Evolutionary conservation across 2,113 vertebrate species (phyloP).

Genomic region (Muntiacus reevesi): DNA sequence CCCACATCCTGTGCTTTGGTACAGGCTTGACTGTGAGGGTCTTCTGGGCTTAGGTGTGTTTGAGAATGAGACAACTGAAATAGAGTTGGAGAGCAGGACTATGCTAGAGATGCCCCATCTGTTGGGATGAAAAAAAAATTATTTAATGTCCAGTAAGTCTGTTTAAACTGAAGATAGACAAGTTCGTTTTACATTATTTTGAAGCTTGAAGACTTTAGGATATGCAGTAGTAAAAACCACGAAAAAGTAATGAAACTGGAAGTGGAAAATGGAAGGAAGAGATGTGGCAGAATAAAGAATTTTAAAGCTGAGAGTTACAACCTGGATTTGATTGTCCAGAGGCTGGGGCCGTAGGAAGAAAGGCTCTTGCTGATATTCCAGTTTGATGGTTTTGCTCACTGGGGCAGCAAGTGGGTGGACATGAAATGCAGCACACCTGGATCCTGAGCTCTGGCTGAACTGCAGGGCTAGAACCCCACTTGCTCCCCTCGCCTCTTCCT

Average conservation of each 20-base stretch:
- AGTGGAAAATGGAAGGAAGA: neutral
- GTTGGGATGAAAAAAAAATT: neutral
- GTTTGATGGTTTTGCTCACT: neutral
- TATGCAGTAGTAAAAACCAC: neutral
- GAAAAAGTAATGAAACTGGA: neutral
- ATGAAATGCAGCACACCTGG: neutral
- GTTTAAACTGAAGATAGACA: neutral
- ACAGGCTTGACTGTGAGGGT: neutral
- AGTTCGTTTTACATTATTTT: constrained; percentile 31
- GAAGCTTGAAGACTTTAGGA: neutral
- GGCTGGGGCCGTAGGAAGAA: neutral
- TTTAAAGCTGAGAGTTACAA: neutral
- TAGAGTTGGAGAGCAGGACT: neutral
- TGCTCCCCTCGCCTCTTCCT: neutral
- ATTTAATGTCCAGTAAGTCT: neutral
- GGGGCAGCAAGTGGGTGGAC: neutral
- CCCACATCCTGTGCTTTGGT: neutral
- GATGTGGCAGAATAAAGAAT: neutral
- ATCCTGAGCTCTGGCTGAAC: neutral
- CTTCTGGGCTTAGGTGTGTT: neutral
- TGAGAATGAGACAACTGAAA: neutral
- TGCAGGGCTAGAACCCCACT: neutral
- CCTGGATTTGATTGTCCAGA: neutral
- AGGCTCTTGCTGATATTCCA: neutral
- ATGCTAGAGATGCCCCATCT: neutral